Base-by-base conservation (phyloP, 2,888 invertebrate genomes). In the Unio pictorum region DNA sequence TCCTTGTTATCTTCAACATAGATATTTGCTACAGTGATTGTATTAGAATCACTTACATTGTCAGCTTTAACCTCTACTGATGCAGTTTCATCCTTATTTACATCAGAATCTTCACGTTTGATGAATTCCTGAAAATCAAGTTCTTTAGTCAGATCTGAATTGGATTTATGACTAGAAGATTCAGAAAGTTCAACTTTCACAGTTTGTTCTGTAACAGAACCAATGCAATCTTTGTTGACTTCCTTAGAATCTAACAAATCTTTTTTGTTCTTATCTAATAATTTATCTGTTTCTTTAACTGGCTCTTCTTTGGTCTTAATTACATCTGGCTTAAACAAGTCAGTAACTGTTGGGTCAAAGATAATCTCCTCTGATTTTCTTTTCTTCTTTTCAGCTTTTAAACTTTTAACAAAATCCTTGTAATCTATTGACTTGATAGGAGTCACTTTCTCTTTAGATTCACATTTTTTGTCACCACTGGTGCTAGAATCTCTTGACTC, bases 291-390 rank as follows among this genome's bases (percentile, higher is more conserved):
- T 34, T 71, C 72, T 66, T 72, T 70, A 4, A 55, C 34, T 57
- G 61, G 59, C 26, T 58, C 67, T 18, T 72, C 70, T 18, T 61
- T 61, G 34, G 23, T 4, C 11, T 63, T 55, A 63, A 72, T 61
- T 56, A 73, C 76, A 71, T 87, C 87, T n/a, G 87, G 87, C 68
- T 84, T 86, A 69, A 87, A 87, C 28, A 87, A 69, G 68, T 87
- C 87, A 8, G 78, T 81, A 77, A 84, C 81, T 45, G 83, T 80
- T 18, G 81, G 76, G 73, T 85, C 84, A 4, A 84, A 69, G 18
- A 82, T 69, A 20, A 80, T 64, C 45, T 82, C 83, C 59, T 84
- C 84, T 0, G 81, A 76, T 65, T 82, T 81, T 66, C 78, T 71
- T 61, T 82, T 81, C 66, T 79, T 79, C 65, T 79, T 81, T 20